Evolutionary conservation across 1,140 invertebrate species (phyloP), one percentile per base, ranked within the genome.

Genomic region (Scaptomyza graminum): DNA sequence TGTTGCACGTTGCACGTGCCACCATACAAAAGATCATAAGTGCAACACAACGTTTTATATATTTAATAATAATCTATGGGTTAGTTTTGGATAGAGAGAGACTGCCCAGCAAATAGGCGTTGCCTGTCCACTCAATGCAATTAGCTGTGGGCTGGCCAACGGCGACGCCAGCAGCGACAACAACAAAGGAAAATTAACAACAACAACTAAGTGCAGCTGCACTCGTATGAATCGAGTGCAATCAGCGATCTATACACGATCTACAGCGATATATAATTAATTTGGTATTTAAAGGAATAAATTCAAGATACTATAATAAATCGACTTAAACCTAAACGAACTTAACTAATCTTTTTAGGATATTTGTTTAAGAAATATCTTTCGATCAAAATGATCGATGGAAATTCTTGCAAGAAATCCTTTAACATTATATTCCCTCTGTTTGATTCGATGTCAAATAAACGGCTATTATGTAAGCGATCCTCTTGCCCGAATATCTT

Each of bases 91-190:
- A n/a, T n/a, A n/a, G n/a, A n/a, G n/a, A n/a, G n/a, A n/a, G n/a
- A n/a, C n/a, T n/a, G n/a, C n/a, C n/a, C n/a, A n/a, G n/a, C n/a
- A n/a, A n/a, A 55, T 66, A 56, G 81, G 81, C 81, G 82, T 77
- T 44, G 65, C 60, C 66, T 79, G 79, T 84, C 79, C 79, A 83
- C 79, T 83, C 80, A 63, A 61, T 78, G 82, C 82, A 85, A 85
- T 85, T 85, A 87, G 82, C 62, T 60, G 43, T 63, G 66, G 49
- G 37, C 15, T 22, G 51, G 31, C 28, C 31, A 43, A 34, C 22
- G 18, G 37, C 43, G 44, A 47, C 18, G 5, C 56, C 41, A 47
- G n/a, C 25, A 60, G 15, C 54, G 28, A 31, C 28, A 12, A 15
- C 22, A 28, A 18, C 31, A 47, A 43, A 18, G 31, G 31, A 6